Evolutionary conservation across 2,888 invertebrate genomes (phyloP).

Genomic region (Hedychridium roseum): DNA sequence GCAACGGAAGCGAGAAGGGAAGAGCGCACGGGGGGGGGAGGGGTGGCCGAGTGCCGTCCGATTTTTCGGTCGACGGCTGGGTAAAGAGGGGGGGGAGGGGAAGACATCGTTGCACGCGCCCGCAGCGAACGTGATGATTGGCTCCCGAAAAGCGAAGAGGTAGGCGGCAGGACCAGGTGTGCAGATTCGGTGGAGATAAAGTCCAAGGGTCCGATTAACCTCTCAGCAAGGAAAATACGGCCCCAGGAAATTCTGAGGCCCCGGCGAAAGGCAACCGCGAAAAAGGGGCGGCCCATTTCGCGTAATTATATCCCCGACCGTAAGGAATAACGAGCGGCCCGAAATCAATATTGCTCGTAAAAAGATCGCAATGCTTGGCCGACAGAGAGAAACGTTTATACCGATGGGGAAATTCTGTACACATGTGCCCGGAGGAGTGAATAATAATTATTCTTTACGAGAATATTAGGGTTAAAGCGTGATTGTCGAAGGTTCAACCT

Average conservation of each 20-base stretch:
- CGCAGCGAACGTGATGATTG: conserved; percentile 45
- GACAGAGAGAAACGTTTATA: too few species aligned
- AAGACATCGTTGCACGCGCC: conserved; percentile 40
- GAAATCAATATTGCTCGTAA: too few species aligned
- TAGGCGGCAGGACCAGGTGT: conserved; percentile 44
- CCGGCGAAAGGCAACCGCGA: conserved; percentile 6
- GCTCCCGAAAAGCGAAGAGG: conserved; percentile 40
- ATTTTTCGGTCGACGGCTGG: background rate
- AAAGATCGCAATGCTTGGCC: too few species aligned
- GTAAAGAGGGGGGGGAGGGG: conserved; percentile 10
- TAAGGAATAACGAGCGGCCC: too few species aligned
- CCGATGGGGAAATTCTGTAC: too few species aligned
- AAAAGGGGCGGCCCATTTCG: too few species aligned
- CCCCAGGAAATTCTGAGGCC: conserved; percentile 28
- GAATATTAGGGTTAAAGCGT: too few species aligned
- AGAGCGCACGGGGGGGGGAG: conserved; percentile 7
- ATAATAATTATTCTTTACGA: too few species aligned
- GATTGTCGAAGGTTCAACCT: too few species aligned
- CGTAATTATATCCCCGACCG: too few species aligned
- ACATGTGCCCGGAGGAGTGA: too few species aligned
- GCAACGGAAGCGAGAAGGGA: conserved; percentile 5
- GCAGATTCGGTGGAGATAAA: conserved; percentile 39
- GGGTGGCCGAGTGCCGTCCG: background rate
- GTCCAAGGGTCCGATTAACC: conserved; percentile 42
- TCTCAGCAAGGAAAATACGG: conserved; percentile 39